Evolutionary conservation across 2,888 invertebrate species (phyloP).

Genomic region (Creontiades dilutus): DNA sequence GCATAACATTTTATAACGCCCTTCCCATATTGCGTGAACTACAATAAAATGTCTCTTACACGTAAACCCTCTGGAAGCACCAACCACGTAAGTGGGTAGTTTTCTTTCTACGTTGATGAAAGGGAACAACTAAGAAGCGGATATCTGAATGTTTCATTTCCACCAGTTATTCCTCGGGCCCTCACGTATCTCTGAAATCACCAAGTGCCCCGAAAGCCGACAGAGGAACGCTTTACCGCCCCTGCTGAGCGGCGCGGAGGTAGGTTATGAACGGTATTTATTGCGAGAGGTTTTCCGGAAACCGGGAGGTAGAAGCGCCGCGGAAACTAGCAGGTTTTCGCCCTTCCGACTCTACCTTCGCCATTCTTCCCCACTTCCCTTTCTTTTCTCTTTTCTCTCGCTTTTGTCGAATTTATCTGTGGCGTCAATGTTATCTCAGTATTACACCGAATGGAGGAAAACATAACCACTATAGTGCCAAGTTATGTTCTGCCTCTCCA

Average conservation of each 20-base stretch:
- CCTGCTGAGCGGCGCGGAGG: background rate
- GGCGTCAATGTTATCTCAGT: constrained; percentile 25
- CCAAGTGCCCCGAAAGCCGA: background rate
- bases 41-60: too few relatives aligned
- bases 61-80: too few relatives aligned
- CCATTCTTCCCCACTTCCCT: too few relatives aligned
- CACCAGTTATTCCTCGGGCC: background rate
- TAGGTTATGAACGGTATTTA: background rate
- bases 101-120: background rate
- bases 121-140: background rate
- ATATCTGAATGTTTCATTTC: background rate
- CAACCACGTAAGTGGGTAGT: too few relatives aligned
- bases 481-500: background rate
- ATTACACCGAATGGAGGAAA: constrained; percentile 12
- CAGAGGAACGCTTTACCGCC: background rate
- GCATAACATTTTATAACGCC: too few relatives aligned
- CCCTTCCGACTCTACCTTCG: too few relatives aligned
- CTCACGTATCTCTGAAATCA: background rate
- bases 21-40: too few relatives aligned
- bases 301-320: background rate
- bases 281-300: background rate
- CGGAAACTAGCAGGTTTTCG: background rate
- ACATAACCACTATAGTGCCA: constrained; percentile 14
- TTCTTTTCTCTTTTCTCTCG: background rate
- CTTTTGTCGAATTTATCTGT: background rate